A percentile compares a stretch with the other conserved stretches of the same genome.
phyloP scores from a whole-genome alignment of 2,888 invertebrate genomes.

The Lasioglossum villosulum region DNA sequence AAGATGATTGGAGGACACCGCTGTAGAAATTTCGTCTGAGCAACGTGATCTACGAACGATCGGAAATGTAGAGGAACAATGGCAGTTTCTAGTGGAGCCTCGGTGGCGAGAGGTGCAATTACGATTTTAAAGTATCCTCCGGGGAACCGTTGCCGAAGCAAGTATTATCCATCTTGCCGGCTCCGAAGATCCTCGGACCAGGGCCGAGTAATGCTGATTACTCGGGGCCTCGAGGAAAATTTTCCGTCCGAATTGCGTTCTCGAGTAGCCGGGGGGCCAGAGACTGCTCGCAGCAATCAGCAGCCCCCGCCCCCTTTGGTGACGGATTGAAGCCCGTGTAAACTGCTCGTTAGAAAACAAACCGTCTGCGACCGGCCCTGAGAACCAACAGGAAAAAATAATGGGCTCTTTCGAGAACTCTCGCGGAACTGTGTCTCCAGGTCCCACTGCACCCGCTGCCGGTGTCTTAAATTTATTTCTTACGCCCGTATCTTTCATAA shows the following conservation, averaged over 20 bases:
- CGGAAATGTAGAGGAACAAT: conserved; percentile 22
- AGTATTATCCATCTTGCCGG: not conserved
- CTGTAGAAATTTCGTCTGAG: not conserved
- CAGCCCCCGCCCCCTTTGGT: not conserved
- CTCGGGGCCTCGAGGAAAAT: conserved; percentile 1
- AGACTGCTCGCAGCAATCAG: not conserved
- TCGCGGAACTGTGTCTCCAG: not conserved
- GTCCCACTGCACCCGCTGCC: conserved; percentile 29
- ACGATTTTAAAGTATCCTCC: conserved; percentile 20
- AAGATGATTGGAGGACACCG: conserved; percentile 3
- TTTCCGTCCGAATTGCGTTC: not conserved
- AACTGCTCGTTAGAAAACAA: conserved; percentile 23
- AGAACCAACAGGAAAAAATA: not conserved
- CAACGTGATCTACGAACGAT: not conserved
- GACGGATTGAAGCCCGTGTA: conserved; percentile 21
- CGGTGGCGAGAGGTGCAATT: conserved; percentile 1
- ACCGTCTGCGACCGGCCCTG: not conserved
- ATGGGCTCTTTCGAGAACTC: not conserved
- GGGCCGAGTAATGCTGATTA: not conserved
- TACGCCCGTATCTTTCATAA: conserved; percentile 43
- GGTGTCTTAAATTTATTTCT: conserved; percentile 54
- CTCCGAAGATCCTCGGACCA: not conserved
- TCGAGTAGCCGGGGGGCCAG: not conserved
- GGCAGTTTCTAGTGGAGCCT: not conserved
- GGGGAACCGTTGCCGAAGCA: conserved; percentile 16